These are phyloP conservation scores for Mythimna lalbum DNA, from an alignment of 2,888 invertebrate species.

Conservation along the genomic window DNA sequence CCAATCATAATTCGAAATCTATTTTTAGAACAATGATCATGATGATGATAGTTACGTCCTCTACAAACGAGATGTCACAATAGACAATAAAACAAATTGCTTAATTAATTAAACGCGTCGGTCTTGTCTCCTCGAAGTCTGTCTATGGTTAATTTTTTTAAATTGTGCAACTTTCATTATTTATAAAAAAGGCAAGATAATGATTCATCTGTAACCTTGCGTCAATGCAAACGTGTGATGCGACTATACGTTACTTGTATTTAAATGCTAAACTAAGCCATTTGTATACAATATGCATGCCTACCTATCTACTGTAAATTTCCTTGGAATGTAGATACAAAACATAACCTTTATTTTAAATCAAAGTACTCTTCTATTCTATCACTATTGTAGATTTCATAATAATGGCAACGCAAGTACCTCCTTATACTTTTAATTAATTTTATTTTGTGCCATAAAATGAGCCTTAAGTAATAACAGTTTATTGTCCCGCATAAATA, in stretches of 20 bases:
- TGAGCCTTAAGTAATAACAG: not conserved
- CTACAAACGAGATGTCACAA: constrained; percentile 57
- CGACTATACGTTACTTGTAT: constrained; percentile 63
- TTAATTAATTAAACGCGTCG: constrained; percentile 41
- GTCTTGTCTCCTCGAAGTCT: constrained; percentile 16
- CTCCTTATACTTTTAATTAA: not conserved
- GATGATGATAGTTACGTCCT: constrained; percentile 40
- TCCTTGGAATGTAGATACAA: constrained; percentile 58
- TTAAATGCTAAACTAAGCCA: constrained; percentile 71
- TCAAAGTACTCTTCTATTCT: no score
- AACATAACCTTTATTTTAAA: constrained; percentile 39
- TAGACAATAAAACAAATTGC: constrained; percentile 58
- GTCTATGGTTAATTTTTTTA: constrained; percentile 26
- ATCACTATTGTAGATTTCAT: constrained; percentile 27
- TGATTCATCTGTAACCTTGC: constrained; percentile 66
- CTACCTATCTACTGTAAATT: constrained; percentile 64
- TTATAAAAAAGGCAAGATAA: constrained; percentile 32
- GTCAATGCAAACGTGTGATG: constrained; percentile 63
- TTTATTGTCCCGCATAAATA: not conserved
- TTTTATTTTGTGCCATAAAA: not conserved
- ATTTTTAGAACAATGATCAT: constrained; percentile 50
- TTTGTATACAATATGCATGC: constrained; percentile 53
- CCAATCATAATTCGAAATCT: constrained; percentile 31
- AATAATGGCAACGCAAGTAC: constrained; percentile 6
- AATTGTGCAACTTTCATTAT: constrained; percentile 4